A percentile compares a stretch with the other conserved stretches of the same genome.
Conservation (phyloP, 2,888 invertebrate species). For the Belgica antarctica region DNA sequence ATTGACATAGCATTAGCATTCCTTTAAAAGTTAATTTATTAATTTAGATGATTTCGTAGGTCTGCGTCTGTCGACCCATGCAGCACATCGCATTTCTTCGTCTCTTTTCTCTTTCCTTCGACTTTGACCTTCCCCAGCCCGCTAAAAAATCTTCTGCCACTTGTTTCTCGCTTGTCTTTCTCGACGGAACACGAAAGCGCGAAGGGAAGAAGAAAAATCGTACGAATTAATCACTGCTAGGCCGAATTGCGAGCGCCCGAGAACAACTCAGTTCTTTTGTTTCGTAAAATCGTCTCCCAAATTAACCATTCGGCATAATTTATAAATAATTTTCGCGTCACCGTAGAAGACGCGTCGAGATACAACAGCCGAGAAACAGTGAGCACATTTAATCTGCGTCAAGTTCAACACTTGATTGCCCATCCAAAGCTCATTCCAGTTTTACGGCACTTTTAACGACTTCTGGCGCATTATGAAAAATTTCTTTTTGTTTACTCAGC, state of each 20-base stretch:
- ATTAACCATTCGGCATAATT: neutral
- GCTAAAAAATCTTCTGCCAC: neutral
- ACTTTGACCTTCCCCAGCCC: neutral
- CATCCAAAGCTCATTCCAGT: slow-evolving; percentile 13
- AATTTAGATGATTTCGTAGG: neutral
- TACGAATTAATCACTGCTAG: slow-evolving; percentile 19
- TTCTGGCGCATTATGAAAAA: slow-evolving; percentile 9
- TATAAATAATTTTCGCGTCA: neutral
- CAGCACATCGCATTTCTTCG: neutral
- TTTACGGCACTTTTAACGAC: slow-evolving; percentile 13
- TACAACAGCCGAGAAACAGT: neutral
- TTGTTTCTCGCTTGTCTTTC: neutral
- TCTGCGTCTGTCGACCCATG: neutral
- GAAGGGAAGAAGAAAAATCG: slow-evolving; percentile 10
- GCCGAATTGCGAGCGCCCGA: neutral
- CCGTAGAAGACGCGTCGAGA: neutral
- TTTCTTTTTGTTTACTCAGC: slow-evolving; percentile 17
- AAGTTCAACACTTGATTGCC: slow-evolving; percentile 28
- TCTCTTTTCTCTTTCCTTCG: neutral
- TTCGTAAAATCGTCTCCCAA: slow-evolving; percentile 15
- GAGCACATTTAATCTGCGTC: slow-evolving; percentile 28
- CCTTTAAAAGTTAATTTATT: slow-evolving; percentile 25
- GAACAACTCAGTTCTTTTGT: slow-evolving; percentile 17
- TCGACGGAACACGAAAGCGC: neutral
- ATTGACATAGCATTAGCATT: slow-evolving; percentile 5